phyloP scores from a whole-genome alignment of 2,113 vertebrate species.

The Numida meleagris region DNA sequence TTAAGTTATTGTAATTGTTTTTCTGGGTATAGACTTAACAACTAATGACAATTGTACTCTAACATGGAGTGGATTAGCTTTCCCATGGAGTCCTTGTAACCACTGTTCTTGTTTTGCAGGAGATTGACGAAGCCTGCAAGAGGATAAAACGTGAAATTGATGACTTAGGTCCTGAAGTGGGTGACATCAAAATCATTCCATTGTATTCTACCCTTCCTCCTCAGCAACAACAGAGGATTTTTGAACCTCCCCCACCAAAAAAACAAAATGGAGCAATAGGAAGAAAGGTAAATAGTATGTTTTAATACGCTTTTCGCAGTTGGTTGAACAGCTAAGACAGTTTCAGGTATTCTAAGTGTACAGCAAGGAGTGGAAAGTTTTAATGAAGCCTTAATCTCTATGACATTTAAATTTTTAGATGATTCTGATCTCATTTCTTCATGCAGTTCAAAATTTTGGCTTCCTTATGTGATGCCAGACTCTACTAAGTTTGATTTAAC shows the following conservation, averaged over 20 bases:
- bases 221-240: constrained; percentile 96
- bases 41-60: background rate
- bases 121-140: constrained; percentile 98
- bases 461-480: accelerated
- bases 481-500: background rate
- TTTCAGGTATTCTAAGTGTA: background rate
- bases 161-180: constrained; percentile 93
- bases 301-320: background rate
- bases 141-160: constrained; percentile 97
- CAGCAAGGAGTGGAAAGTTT: background rate
- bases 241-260: constrained; percentile 94
- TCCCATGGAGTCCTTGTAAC: background rate
- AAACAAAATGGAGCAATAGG: constrained; percentile 93
- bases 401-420: background rate
- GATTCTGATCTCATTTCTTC: background rate
- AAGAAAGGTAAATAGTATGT: constrained; percentile 84
- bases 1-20: constrained; percentile 19
- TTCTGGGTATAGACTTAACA: background rate
- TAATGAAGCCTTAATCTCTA: background rate
- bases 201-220: constrained; percentile 96
- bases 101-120: constrained; percentile 76
- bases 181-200: constrained; percentile 98
- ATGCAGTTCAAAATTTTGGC: background rate
- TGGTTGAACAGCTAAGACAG: background rate
- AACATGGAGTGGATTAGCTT: background rate